Base-by-base conservation (phyloP, 2,888 invertebrate species). In the Acronicta aceris region DNA sequence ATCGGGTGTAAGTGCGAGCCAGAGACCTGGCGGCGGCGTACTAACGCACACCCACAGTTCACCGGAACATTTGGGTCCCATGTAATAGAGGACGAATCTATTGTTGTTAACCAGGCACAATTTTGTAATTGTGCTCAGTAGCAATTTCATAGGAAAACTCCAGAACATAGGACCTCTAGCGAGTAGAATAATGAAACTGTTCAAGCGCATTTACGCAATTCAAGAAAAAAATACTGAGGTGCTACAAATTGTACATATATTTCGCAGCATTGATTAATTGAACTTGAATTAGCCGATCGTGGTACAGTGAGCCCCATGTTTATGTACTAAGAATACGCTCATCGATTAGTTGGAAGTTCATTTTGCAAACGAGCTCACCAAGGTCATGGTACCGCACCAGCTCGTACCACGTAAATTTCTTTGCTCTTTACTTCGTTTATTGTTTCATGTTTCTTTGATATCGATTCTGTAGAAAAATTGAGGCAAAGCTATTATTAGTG, bases 341-440 rank as follows among this genome's bases (percentile, higher is more conserved):
- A 92, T 92, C 91, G 91, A 92, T 92, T 91, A 81, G 68, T 81
- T 86, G 81, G 74, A 85, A 83, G 84, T 88, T 89, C 77, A 85
- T 81, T 83, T 81, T 76, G 84, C 79, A 85, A 87, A 85, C 82
- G 84, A 87, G 79, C 84, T 58, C 83, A 85, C 68, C 90, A 94
- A 93, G 94, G 94, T 90, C 90, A 88, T 71, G 85, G 89, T 89
- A 87, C 86, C 86, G 94, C 93, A 92, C 94, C 94, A 92, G 91
- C 78, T 87, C 79, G 93, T 93, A 91, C 94, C 94, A 93, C 79
- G 91, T 87, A 82, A 86, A 82, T 84, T 78, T 85, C 81, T 84
- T 85, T 87, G 79, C 83, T 85, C 83, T 86, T 85, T 84, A 81
- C 79, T 78, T 81, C 73, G 79, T 85, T 84, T 85, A 86, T 83